Evolutionary conservation across 1,140 invertebrate species (phyloP), one percentile per base, ranked within the genome.

Genomic region (Eupristina koningsbergeri): DNA sequence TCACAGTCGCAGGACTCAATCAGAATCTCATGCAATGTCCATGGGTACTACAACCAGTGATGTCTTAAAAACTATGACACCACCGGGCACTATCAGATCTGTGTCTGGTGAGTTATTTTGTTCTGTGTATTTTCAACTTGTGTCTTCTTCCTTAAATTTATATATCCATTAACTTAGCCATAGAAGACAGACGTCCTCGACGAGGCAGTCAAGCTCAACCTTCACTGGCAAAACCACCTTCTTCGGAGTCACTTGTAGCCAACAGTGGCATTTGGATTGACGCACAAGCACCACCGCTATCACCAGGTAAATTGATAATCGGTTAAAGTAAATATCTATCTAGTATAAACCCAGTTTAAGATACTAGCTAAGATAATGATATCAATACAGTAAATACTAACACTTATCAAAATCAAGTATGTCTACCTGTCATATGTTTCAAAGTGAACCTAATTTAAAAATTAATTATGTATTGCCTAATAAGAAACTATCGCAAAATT

Each of bases 191-290:
- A 64, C 91, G 91, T 83, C 86, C 87, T 67, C 89, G 92, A 85
- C 88, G 91, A 76, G 89, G 92, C 84, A 88, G 89, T 45, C 90
- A 92, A 86, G 90, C 87, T 77, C 90, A 89, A 61, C 88, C 89
- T 63, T 85, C 88, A 69, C 87, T 93, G 86, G 88, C 91, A 50
- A 93, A 92, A 86, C 90, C 91, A 86, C 91, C 91, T 86, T 93
- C 91, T 61, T 91, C 91, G 29, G 92, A 92, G 88, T 92, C 92
- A 41, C 87, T 92, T 77, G 86, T 89, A 15, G 90, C 88, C 79
- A 88, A 89, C 86, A 92, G 89, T 88, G 86, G 89, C 77, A 86
- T 88, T 80, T 85, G 86, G 39, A 78, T 87, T 73, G 89, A 89
- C 85, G 86, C 85, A 81, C 88, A 90, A 85, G 80, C 31, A 15